These are phyloP conservation scores for Musca domestica DNA, from an alignment of 1,140 invertebrate species.

Conservation along the genomic window DNA sequence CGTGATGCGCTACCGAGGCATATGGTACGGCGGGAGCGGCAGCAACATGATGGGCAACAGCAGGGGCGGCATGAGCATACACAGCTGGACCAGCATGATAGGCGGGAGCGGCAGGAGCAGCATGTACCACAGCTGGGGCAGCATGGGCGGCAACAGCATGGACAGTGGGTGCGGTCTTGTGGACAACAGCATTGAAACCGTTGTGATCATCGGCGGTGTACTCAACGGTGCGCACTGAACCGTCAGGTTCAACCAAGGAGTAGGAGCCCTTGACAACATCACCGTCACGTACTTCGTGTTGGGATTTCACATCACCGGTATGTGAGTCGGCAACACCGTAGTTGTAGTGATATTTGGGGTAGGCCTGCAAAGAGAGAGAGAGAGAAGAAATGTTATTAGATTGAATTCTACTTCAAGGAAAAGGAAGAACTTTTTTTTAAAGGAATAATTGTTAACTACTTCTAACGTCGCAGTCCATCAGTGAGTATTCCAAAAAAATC, in stretches of 20 bases:
- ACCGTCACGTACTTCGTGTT: slow-evolving; percentile 62
- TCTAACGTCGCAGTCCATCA: too few relatives aligned
- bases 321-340: slow-evolving; percentile 58
- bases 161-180: slow-evolving; percentile 53
- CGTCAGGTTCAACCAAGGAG: slow-evolving; percentile 61
- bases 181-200: slow-evolving; percentile 58
- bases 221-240: slow-evolving; percentile 61
- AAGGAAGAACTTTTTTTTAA: too few relatives aligned
- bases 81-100: slow-evolving; percentile 37
- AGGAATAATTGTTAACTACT: too few relatives aligned
- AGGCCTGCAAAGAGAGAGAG: slow-evolving; percentile 43
- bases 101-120: slow-evolving; percentile 34
- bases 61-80: slow-evolving; percentile 34
- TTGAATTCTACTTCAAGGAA: too few relatives aligned
- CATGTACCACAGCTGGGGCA: slow-evolving; percentile 26
- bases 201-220: slow-evolving; percentile 71
- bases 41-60: slow-evolving; percentile 42
- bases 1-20: slow-evolving; percentile 46
- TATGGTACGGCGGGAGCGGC: slow-evolving; percentile 44
- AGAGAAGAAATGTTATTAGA: slow-evolving; percentile 3
- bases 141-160: slow-evolving; percentile 30
- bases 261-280: slow-evolving; percentile 63
- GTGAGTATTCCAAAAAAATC: too few relatives aligned
- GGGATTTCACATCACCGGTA: slow-evolving; percentile 65
- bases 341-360: slow-evolving; percentile 59